phyloP scores from a whole-genome alignment of 2,888 invertebrate genomes.

The Steinernema carpocapsae region DNA sequence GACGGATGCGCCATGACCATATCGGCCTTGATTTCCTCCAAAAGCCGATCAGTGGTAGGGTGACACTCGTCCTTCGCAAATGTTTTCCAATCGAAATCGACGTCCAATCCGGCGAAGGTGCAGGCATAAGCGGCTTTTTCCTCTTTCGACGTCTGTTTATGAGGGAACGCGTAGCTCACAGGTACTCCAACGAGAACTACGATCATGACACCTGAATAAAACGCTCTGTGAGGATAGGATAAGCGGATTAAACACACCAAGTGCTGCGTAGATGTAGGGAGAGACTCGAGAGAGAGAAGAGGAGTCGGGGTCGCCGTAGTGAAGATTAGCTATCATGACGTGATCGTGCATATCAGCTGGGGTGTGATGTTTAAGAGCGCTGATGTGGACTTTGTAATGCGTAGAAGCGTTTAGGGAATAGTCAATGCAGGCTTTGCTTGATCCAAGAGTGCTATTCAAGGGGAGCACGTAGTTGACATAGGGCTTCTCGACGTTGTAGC shows the following conservation, averaged over 20 bases:
- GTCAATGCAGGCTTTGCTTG: slow-evolving; percentile 27
- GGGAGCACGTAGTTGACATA: slow-evolving; percentile 48
- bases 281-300: slow-evolving; percentile 38
- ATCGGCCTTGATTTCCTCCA: slow-evolving; percentile 23
- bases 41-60: slow-evolving; percentile 23
- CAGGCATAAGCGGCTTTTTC: slow-evolving; percentile 41
- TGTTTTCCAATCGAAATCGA: slow-evolving; percentile 36
- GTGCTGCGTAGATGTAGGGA: slow-evolving; percentile 41
- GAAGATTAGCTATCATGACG: slow-evolving; percentile 34
- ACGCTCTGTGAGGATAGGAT: no score
- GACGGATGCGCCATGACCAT: slow-evolving; percentile 22
- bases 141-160: slow-evolving; percentile 38
- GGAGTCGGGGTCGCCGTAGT: slow-evolving; percentile 40
- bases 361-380: slow-evolving; percentile 30
- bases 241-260: slow-evolving; percentile 37
- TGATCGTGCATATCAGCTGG: neutral
- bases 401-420: neutral
- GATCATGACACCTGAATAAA: slow-evolving; percentile 43
- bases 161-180: slow-evolving; percentile 41
- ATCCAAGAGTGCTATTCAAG: neutral
- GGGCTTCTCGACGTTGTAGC: slow-evolving; percentile 48
- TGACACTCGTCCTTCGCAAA: slow-evolving; percentile 30
- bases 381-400: slow-evolving; percentile 25
- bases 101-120: slow-evolving; percentile 43
- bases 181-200: slow-evolving; percentile 41